Conservation (phyloP, 2,797 vertebrate species). For the Scarus forsteni region DNA sequence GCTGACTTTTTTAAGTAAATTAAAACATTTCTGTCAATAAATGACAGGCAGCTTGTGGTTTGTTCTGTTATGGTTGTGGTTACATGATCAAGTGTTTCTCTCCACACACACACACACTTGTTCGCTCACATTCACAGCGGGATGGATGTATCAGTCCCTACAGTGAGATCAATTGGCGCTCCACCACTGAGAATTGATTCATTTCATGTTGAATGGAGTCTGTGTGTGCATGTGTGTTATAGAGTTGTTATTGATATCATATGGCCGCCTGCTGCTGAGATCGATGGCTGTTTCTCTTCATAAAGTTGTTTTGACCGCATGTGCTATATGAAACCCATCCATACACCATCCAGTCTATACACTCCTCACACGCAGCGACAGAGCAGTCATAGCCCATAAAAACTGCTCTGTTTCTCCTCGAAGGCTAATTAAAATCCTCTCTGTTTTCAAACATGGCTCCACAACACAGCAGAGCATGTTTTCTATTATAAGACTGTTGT, state of each 20-base stretch:
- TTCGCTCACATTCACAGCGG: slow-evolving; percentile 18
- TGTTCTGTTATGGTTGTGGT: slow-evolving; percentile 20
- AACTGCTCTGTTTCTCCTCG: slow-evolving; percentile 26
- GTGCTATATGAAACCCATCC: slow-evolving; percentile 61
- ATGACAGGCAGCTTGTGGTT: slow-evolving; percentile 34
- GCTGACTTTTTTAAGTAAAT: not conserved
- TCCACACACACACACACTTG: not conserved
- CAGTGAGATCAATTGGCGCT: slow-evolving; percentile 55
- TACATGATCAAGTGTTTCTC: slow-evolving; percentile 29
- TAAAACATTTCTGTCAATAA: slow-evolving; percentile 7
- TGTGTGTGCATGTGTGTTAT: slow-evolving; percentile 29
- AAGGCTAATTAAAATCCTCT: slow-evolving; percentile 40
- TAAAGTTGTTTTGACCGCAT: slow-evolving; percentile 70
- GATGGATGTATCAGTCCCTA: slow-evolving; percentile 33
- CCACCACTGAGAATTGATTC: slow-evolving; percentile 55
- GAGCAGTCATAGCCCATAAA: slow-evolving; percentile 23
- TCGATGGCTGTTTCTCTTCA: slow-evolving; percentile 76
- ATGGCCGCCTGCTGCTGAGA: slow-evolving; percentile 57
- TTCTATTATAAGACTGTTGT: slow-evolving; percentile 28
- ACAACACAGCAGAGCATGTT: slow-evolving; percentile 24
- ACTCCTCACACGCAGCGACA: slow-evolving; percentile 21
- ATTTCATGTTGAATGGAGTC: slow-evolving; percentile 51
- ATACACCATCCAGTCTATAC: slow-evolving; percentile 23
- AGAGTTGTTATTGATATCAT: slow-evolving; percentile 70
- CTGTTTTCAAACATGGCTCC: slow-evolving; percentile 9